These are phyloP conservation scores for Bruchidius siliquastri DNA, from an alignment of 2,888 invertebrate genomes.

Conservation along the genomic window DNA sequence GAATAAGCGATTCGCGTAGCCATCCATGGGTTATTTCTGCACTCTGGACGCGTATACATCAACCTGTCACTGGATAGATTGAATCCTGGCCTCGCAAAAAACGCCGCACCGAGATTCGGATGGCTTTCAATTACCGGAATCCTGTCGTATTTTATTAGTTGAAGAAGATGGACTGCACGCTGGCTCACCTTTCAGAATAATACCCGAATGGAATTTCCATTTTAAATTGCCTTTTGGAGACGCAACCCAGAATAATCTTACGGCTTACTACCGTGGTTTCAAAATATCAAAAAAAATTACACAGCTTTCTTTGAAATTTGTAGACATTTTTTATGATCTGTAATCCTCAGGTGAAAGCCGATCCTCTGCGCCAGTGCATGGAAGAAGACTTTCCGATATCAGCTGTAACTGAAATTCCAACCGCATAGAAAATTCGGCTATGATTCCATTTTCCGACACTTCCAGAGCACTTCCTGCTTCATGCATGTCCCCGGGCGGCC, in stretches of 20 bases:
- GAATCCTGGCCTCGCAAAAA: conserved; percentile 14
- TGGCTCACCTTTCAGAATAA: not conserved
- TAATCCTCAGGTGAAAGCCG: too few relatives aligned
- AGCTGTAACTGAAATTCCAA: too few relatives aligned
- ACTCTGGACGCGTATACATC: conserved; percentile 6
- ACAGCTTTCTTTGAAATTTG: too few relatives aligned
- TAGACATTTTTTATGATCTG: too few relatives aligned
- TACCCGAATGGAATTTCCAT: not conserved
- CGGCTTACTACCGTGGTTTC: too few relatives aligned
- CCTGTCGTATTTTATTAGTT: conserved; percentile 2
- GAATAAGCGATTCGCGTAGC: not conserved
- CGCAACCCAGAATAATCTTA: too few relatives aligned
- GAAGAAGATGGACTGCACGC: not conserved
- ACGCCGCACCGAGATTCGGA: conserved; percentile 7
- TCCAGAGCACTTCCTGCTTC: not conserved
- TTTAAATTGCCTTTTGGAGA: not conserved
- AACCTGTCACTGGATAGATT: conserved; percentile 14
- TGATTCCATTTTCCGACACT: too few relatives aligned
- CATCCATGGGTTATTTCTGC: not conserved
- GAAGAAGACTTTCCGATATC: too few relatives aligned
- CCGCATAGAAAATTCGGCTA: too few relatives aligned
- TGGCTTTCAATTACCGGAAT: conserved; percentile 14
- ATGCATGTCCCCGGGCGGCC: not conserved
- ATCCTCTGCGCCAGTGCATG: too few relatives aligned
- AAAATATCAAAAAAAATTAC: too few relatives aligned